Base-by-base conservation (phyloP, 2,797 vertebrate genomes). In the Rhinoraja longicauda region DNA sequence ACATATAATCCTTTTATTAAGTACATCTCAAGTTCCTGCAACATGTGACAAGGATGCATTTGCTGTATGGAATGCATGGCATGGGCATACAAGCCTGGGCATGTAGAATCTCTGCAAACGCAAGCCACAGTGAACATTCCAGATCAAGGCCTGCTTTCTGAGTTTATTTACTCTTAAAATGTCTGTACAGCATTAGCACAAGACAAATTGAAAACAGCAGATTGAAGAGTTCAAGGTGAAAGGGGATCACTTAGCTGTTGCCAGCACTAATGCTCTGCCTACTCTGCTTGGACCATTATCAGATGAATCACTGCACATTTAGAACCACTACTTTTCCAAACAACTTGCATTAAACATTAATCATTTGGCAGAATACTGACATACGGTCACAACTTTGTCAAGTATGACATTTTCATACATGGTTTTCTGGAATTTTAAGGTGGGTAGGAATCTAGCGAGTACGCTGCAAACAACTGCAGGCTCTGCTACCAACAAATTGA, bases 301-400 rank as follows among this genome's bases (percentile, higher is more conserved):
- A 67, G 36, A 88, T 88, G 17, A 36, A 67, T 67, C 84, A 88
- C 15, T 88, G 62, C 29, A 88, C 59, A 88, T 36, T 88, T 88
- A 21, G 84, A 64, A 32, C 59, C 59, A 36, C n/a, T 32, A 67
- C 17, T n/a, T 64, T 88, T 62, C 82, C 82, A 64, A 88, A 88
- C 29, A 88, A 64, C 57, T n/a, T 88, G 59, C 57, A 32, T 64
- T 59, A 88, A 64, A 8, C 45, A 32, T 64, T 8, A 64, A 15
- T 39, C 77, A 78, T 39, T 39, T 78, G 32, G 32, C 13, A 39
- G 32, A 39, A 36, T 78, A 3, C 7, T 78, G 24, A 21, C 15
- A 39, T 13, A 62, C 32, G 57, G 82, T 59, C 57, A 86, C 26
- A 32, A n/a, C 26, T 62, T 29, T 32, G 45, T 24, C 79, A 82